These are phyloP conservation scores for Megalonaias nervosa DNA, from an alignment of 1,140 invertebrate genomes.

Conservation along the genomic window DNA sequence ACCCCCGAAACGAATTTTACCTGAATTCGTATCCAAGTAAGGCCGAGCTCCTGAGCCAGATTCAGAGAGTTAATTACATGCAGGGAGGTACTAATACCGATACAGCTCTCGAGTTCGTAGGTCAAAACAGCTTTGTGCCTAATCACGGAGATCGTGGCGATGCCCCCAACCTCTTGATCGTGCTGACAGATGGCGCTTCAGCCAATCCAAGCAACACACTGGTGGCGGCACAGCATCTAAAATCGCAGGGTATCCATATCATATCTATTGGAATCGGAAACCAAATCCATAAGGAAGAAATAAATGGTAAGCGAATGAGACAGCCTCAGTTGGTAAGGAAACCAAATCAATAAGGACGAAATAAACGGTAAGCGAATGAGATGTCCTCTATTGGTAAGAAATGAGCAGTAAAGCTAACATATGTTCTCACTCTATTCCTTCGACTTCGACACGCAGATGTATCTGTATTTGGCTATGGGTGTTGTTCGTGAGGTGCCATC, in stretches of 20 bases:
- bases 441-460: too few species aligned
- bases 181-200: conserved; percentile 50
- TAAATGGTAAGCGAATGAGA: conserved; percentile 10
- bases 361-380: conserved; percentile 11
- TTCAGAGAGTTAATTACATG: conserved; percentile 37
- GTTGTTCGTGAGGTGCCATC: too few species aligned
- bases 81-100: conserved; percentile 46
- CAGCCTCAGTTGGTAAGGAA: background rate
- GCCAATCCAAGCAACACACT: conserved; percentile 26
- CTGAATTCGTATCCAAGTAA: conserved; percentile 49
- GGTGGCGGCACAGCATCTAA: conserved; percentile 26
- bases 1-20: conserved; percentile 41
- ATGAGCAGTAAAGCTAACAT: too few species aligned
- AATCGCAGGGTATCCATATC: conserved; percentile 28
- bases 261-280: conserved; percentile 45
- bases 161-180: conserved; percentile 38
- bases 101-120: conserved; percentile 42
- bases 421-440: too few species aligned
- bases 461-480: too few species aligned
- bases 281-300: conserved; percentile 34
- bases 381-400: too few species aligned
- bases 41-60: conserved; percentile 32
- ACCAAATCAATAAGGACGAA: conserved; percentile 34
- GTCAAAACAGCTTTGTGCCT: conserved; percentile 30
- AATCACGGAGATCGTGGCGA: conserved; percentile 32